Base-by-base conservation (phyloP, 2,888 invertebrate species). In the Nomada fabriciana region DNA sequence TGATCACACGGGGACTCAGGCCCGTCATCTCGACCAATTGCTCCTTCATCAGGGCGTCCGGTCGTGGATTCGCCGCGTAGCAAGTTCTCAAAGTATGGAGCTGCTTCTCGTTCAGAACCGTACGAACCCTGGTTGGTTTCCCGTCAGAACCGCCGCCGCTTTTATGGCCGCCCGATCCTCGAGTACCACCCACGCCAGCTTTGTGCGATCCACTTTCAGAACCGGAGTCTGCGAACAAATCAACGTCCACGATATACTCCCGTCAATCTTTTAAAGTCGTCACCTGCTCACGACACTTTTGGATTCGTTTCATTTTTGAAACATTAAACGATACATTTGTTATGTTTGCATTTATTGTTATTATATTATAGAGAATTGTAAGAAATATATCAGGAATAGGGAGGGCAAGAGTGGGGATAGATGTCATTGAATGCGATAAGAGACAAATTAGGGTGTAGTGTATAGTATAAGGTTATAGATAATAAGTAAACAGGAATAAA, bases 21-120 rank as follows among this genome's bases (percentile, higher is more conserved):
- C 98, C 97, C 20, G 99, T 99, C 99, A 99, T 99, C 95, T 99
- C 99, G 59, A 99, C 99, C 84, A 99, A 96, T 94, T 99, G 99
- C 94, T 99, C 99, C 95, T 99, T 99, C 98, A 99, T 98, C 83
- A 99, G 96, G 57, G 99, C 99, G 94, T 99, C 99, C 55, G 99
- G 99, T 70, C 99, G 96, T 77, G 99, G 99, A 95, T 99, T 99
- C 76, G 98, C 98, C 80, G 97, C 97, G 95, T 99, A 99, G 94
- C 99, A 99, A 83, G 98, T 99, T 95, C 99, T 96, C 90, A 99
- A 95, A 10, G 99, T 99, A 94, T 99, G 98, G 89, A 99, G 95
- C 94, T 99, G 99, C 94, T 99, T 99, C 94, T 99, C 99, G 94
- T 99, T 99, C 82, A 99, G 96, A 53, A 99, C 99, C 2, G 99